Evolutionary conservation across 2,797 vertebrate genomes (phyloP), one percentile per base, ranked within the genome.

Genomic region (Hemibagrus guttatus): DNA sequence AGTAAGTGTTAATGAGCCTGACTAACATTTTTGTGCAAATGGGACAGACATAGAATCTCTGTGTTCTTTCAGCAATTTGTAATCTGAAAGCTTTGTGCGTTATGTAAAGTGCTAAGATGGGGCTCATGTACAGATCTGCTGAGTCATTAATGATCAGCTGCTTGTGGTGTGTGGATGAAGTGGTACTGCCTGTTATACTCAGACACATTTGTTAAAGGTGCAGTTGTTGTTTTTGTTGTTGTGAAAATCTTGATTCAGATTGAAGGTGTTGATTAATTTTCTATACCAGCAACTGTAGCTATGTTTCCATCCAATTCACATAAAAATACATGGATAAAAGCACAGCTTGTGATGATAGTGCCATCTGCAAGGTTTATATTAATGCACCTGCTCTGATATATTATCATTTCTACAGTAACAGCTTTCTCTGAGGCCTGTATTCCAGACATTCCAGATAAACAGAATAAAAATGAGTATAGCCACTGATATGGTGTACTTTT

Each of bases 71-170:
- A 17, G 52, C 12, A 6, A 16, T 71, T 64, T 42, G 85, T n/a
- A 39, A 39, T 86, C 58, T 17, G 21, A 39, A 74, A 21, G 26
- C 16, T 2, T 81, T 21, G 17, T 52, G 58, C 14, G 13, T 74
- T 31, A 17, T 64, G 17, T 82, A 49, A 42, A 21, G 19, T 39
- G 69, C 69, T 56, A 35, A 35, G 64, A 28, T n/a, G 56, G 35
- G 13, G 19, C 9, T 76, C 69, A 63, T 76, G 17, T 52, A 31
- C 7, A 49, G 26, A 61, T 42, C n/a, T 63, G n/a, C 85, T 74
- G 59, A 82, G 71, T 42, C 61, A 72, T 76, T 66, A n/a, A 0
- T 11, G 46, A 19, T 87, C 17, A 83, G 71, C 17, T 68, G 81
- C 28, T 75, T 76, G 52, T 66, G 31, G 19, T 83, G 61, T 75